These are phyloP conservation scores for Littorina saxatilis DNA, from an alignment of 1,140 invertebrate species.

Conservation along the genomic window DNA sequence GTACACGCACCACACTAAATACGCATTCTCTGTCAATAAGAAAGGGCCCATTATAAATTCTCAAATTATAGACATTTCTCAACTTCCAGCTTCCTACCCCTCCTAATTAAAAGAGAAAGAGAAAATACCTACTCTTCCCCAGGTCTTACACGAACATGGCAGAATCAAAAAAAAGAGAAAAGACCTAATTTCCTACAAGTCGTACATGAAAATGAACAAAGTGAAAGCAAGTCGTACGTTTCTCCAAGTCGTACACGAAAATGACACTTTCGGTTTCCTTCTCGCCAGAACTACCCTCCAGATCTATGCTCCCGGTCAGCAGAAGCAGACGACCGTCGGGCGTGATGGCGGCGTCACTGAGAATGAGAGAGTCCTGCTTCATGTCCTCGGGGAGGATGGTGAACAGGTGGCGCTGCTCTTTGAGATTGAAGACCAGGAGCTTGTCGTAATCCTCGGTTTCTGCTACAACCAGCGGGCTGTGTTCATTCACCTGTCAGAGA, in stretches of 20 bases:
- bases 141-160: too few species aligned
- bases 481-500: slow-evolving; percentile 12
- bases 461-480: background rate
- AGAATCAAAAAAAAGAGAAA: too few species aligned
- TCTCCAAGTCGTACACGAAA: background rate
- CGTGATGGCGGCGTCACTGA: background rate
- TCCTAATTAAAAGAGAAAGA: too few species aligned
- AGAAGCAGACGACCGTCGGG: background rate
- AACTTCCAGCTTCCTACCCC: too few species aligned
- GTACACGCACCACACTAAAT: too few species aligned
- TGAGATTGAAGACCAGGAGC: slow-evolving; percentile 12
- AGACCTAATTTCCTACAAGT: too few species aligned
- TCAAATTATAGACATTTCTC: too few species aligned
- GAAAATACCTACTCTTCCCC: too few species aligned
- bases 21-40: too few species aligned
- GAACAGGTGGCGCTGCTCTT: background rate
- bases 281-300: background rate
- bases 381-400: background rate
- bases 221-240: background rate
- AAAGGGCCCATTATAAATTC: too few species aligned
- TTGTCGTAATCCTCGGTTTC: background rate
- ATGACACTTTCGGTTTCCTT: background rate
- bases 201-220: too few species aligned
- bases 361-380: background rate
- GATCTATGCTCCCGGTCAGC: background rate